phyloP scores from a whole-genome alignment of 2,797 vertebrate species.

The Sebastes trivittatus region DNA sequence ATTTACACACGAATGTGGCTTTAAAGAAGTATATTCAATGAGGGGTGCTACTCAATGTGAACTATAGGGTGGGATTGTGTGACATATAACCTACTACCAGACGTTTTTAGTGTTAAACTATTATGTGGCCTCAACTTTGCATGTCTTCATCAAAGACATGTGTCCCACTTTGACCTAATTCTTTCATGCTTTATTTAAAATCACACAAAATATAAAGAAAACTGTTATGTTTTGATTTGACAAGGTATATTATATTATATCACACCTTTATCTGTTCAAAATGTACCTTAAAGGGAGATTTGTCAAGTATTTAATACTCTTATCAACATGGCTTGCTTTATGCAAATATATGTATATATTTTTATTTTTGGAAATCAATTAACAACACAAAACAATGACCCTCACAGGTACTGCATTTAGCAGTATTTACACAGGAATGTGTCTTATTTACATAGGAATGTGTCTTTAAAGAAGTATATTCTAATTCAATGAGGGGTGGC shows the following conservation, averaged over 20 bases:
- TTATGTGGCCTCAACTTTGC: slow-evolving; percentile 7
- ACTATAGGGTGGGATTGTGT: background rate
- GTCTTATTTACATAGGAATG: background rate
- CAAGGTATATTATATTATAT: background rate
- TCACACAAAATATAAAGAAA: too few species aligned
- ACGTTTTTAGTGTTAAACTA: slow-evolving; percentile 7
- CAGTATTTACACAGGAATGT: background rate
- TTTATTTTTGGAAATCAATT: too few species aligned
- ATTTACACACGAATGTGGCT: background rate
- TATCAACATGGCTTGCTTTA: too few species aligned
- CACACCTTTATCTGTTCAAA: too few species aligned
- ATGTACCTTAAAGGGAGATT: too few species aligned
- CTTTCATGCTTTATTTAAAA: background rate
- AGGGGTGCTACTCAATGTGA: background rate
- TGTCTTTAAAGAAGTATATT: background rate
- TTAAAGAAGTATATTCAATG: background rate
- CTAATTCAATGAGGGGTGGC: background rate
- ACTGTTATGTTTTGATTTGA: background rate
- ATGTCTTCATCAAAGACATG: background rate
- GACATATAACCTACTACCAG: background rate
- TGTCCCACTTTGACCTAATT: background rate
- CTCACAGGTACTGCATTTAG: too few species aligned
- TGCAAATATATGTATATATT: too few species aligned
- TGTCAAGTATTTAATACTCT: too few species aligned
- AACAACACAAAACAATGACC: too few species aligned